Evolutionary conservation across 2,797 vertebrate genomes (phyloP), one percentile per base, ranked within the genome.

Genomic region (Myotis pilosus): DNA sequence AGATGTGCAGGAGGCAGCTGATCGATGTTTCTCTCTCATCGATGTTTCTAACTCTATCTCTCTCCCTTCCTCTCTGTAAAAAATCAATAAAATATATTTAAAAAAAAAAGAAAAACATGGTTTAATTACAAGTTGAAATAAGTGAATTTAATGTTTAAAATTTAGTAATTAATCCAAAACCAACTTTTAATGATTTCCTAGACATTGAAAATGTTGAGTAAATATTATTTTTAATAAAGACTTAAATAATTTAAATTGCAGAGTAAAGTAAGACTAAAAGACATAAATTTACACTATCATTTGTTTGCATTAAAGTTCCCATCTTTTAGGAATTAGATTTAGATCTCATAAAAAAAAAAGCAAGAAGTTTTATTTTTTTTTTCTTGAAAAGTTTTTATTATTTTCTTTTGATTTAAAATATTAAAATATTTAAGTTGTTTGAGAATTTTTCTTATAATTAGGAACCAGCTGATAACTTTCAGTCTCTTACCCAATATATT

Each of bases 81-180:
- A n/a, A n/a, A n/a, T n/a, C n/a, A n/a, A n/a, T n/a, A n/a, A n/a
- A n/a, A n/a, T n/a, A n/a, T n/a, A n/a, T n/a, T n/a, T n/a, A n/a
- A 82, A 88, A 80, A 68, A 82, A 88, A 80, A 68, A 85, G 30
- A 82, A 88, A 80, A 68, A 1, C 2, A 30, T 72, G 20, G 5
- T 55, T 57, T 81, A 82, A 87, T 71, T 82, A 49, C 47, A 55
- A 81, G 8, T 92, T 30, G 85, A 74, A 81, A 71, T 75, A 36
- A 91, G 6, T 53, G 30, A 68, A 51, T 64, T 44, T 13, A 87
- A 72, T 81, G 19, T 80, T 95, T 92, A 8, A 15, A 93, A 96
- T 76, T 91, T 62, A 30, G 1, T 47, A 16, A 75, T n/a, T 57
- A 84, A 81, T 81, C 3, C 9, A 60, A 51, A 89, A 78, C 7